Conservation (phyloP, 2,113 vertebrate genomes). For the Genyomyrus donnyi region DNA sequence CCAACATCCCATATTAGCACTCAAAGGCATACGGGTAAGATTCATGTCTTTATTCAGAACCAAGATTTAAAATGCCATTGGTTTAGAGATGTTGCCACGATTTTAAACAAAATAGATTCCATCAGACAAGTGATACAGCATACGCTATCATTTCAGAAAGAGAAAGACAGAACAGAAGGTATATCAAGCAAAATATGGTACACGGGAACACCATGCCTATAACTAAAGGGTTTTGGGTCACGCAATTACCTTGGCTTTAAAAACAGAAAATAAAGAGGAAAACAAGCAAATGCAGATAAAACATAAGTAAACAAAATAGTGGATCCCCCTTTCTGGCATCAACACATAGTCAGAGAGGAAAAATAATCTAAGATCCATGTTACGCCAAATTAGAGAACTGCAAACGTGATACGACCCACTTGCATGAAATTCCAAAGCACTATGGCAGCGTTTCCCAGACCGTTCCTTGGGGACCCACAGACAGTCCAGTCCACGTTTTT, state of each 20-base stretch:
- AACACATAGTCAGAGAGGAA: neutral
- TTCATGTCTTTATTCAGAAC: neutral
- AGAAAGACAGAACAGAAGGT: neutral
- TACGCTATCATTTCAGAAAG: neutral
- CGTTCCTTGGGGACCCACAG: neutral
- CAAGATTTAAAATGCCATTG: neutral
- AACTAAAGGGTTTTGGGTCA: neutral
- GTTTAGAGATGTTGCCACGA: neutral
- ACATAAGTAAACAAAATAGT: neutral
- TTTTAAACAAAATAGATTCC: slow-evolving; percentile 12
- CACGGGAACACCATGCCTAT: neutral
- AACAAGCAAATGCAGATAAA: neutral
- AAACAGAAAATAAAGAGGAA: neutral
- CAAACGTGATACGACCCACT: neutral
- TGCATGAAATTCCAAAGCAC: neutral
- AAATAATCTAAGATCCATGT: neutral
- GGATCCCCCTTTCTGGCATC: neutral
- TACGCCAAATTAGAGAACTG: neutral
- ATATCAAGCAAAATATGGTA: neutral
- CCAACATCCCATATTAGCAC: neutral
- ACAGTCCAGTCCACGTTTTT: neutral
- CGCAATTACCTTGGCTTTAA: neutral
- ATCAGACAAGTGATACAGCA: neutral
- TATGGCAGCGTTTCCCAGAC: neutral
- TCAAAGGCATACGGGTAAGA: neutral